phyloP scores from a whole-genome alignment of 2,113 vertebrate genomes.

The Corvus moneduloides region DNA sequence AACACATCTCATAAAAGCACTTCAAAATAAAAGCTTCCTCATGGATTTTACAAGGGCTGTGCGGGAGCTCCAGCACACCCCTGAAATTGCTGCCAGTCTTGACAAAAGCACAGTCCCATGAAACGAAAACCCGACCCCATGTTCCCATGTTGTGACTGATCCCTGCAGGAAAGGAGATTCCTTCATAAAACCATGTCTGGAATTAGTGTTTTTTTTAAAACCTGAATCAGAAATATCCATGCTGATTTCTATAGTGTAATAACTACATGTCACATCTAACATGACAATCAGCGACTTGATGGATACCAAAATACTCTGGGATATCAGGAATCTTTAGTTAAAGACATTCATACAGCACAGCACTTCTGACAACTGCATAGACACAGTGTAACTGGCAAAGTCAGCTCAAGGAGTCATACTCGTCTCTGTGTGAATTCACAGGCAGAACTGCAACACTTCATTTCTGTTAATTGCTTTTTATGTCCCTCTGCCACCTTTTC shows the following conservation, averaged over 20 bases:
- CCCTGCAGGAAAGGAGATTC: not conserved
- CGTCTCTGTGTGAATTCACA: not conserved
- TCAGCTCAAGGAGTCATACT: not conserved
- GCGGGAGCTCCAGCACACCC: not conserved
- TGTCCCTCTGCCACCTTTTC: not conserved
- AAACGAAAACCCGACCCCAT: not conserved
- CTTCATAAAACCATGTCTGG: not conserved
- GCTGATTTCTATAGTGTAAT: not conserved
- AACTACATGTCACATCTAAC: not conserved
- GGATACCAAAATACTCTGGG: not conserved
- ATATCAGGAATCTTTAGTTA: not conserved
- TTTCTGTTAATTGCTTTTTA: not conserved
- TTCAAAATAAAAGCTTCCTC: not conserved
- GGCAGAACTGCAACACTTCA: not conserved
- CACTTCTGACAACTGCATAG: not conserved
- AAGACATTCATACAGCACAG: not conserved
- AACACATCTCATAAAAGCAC: not conserved
- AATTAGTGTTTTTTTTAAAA: not conserved
- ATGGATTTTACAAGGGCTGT: not conserved
- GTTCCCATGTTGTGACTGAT: not conserved
- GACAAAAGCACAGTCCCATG: not conserved
- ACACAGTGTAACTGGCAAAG: not conserved
- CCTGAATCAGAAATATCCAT: not conserved
- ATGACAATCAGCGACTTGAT: not conserved
- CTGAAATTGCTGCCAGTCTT: not conserved